Percentiles rank a stretch among this genome's conserved stretches.
These are phyloP conservation scores for Sardinella longiceps DNA, from an alignment of 2,797 vertebrate genomes.

Conservation along the genomic window DNA sequence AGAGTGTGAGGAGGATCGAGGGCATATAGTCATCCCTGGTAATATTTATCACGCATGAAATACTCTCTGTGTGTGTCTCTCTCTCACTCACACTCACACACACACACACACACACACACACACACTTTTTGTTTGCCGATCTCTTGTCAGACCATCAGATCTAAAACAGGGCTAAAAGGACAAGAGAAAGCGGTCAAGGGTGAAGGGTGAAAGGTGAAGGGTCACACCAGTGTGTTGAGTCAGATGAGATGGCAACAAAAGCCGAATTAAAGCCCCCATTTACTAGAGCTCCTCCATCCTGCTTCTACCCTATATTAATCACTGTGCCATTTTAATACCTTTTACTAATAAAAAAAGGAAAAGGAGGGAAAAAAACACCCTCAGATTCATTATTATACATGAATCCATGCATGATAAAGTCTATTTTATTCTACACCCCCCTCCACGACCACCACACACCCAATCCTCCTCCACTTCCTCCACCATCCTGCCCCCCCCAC, in stretches of 20 bases:
- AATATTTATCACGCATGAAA: not conserved
- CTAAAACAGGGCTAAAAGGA: slow-evolving; percentile 37
- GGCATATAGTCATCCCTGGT: not conserved
- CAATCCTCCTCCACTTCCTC: not conserved
- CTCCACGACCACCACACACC: not conserved
- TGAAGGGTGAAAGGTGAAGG: slow-evolving; percentile 58
- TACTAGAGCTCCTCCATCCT: not conserved
- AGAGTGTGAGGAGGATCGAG: not conserved
- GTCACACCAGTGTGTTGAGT: slow-evolving; percentile 36
- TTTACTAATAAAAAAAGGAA: slow-evolving; percentile 24
- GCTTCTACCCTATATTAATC: not conserved
- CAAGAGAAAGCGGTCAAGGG: slow-evolving; percentile 54
- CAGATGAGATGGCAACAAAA: slow-evolving; percentile 3
- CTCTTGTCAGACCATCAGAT: slow-evolving; percentile 27
- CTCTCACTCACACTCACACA: not conserved
- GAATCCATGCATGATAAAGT: not conserved
- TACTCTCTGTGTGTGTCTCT: too few relatives aligned
- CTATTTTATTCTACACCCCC: not conserved
- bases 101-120: not conserved
- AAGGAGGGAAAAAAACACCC: not conserved
- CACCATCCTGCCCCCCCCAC: not conserved
- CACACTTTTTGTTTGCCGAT: not conserved
- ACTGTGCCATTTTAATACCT: not conserved
- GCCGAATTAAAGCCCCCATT: not conserved
- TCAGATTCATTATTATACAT: not conserved